Conservation (phyloP, 2,888 invertebrate genomes). For the Bursaphelenchus okinawaensis region DNA sequence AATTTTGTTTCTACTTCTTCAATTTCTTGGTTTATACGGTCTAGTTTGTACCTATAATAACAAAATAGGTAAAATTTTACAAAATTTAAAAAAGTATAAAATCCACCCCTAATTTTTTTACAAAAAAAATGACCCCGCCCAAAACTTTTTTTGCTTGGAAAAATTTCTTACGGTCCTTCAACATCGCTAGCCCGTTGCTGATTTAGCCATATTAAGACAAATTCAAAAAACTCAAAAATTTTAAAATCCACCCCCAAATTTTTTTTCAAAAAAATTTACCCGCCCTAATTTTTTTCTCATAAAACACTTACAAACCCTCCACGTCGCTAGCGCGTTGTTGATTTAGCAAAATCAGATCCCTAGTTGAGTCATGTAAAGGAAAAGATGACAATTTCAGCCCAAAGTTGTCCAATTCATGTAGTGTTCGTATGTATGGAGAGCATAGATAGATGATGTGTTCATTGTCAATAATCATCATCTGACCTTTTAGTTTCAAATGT, state of each 20-base stretch:
- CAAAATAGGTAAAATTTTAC: no score
- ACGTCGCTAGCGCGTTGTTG: slow-evolving; percentile 46
- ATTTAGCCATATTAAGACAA: no score
- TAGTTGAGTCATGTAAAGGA: slow-evolving; percentile 49
- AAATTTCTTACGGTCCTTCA: no score
- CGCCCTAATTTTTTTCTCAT: neutral
- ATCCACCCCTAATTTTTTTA: no score
- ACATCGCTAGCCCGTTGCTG: no score
- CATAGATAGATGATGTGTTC: slow-evolving; percentile 42
- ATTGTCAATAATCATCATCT: slow-evolving; percentile 42
- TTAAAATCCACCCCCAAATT: no score
- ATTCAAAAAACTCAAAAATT: no score
- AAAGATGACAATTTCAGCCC: slow-evolving; percentile 42
- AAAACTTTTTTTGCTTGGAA: no score
- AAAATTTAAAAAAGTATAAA: no score
- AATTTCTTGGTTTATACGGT: neutral
- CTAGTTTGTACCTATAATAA: no score
- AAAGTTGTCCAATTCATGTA: slow-evolving; percentile 22
- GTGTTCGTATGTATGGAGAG: slow-evolving; percentile 43
- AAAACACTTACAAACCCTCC: slow-evolving; percentile 40
- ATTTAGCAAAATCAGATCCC: slow-evolving; percentile 49
- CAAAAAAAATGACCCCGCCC: no score
- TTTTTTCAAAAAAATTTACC: neutral
- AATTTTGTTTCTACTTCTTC: neutral
- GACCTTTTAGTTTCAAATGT: slow-evolving; percentile 44